Evolutionary conservation across 1,140 invertebrate genomes (phyloP).

Genomic region (Stratiolaelaps scimitus): DNA sequence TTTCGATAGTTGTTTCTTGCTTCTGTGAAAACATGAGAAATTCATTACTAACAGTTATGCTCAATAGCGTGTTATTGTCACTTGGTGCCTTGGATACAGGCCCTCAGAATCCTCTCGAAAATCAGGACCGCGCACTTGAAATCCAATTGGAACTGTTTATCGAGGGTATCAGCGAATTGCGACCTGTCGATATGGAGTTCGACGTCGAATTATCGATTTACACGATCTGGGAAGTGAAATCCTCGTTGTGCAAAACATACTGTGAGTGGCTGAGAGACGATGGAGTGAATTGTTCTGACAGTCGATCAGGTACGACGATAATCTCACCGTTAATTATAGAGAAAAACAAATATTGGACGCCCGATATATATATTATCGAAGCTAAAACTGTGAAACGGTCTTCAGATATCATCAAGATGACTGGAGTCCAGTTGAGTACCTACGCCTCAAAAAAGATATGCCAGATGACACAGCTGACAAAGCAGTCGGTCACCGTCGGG

Average conservation of each 20-base stretch:
- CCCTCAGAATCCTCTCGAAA: too few species aligned
- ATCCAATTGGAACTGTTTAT: not conserved
- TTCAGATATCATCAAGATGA: not conserved
- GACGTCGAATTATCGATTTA: not conserved
- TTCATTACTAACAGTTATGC: too few species aligned
- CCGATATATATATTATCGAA: slow-evolving; percentile 6
- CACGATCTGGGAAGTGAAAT: not conserved
- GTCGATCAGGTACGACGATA: not conserved
- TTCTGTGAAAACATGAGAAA: too few species aligned
- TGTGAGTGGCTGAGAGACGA: not conserved
- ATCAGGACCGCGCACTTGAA: too few species aligned
- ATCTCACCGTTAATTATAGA: not conserved
- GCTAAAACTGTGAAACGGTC: not conserved
- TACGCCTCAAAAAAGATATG: not conserved
- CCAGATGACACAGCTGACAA: not conserved
- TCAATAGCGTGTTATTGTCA: too few species aligned
- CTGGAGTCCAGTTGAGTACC: not conserved
- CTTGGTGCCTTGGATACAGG: too few species aligned
- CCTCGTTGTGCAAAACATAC: not conserved
- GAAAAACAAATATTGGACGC: not conserved
- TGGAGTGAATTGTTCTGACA: not conserved
- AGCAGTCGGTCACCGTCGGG: not conserved
- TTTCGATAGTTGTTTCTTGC: too few species aligned
- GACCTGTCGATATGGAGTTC: slow-evolving; percentile 9
- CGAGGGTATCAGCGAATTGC: not conserved